Evolutionary conservation across 2,113 vertebrate genomes (phyloP).

Genomic region (Nesospiza acunhae): DNA sequence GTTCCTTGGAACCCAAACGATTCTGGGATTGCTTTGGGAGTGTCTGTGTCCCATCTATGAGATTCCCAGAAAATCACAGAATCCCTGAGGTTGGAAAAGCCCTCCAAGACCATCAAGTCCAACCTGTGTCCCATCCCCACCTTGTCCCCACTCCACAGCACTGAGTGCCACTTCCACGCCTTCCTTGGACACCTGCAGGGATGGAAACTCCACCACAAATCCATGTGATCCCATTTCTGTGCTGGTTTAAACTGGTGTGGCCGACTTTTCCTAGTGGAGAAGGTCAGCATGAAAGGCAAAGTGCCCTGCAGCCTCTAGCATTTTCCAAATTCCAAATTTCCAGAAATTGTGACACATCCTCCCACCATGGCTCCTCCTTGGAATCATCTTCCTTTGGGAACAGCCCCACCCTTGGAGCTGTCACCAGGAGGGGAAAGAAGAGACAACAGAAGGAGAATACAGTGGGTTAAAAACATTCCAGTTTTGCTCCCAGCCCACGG

Average conservation of each 20-base stretch:
- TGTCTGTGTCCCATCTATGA: rapidly evolving
- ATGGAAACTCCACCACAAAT: background rate
- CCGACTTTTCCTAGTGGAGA: background rate
- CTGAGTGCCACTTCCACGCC: background rate
- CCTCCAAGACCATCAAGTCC: background rate
- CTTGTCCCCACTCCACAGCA: background rate
- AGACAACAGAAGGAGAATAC: background rate
- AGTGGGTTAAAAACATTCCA: background rate
- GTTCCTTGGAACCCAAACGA: background rate
- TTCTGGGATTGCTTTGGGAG: background rate
- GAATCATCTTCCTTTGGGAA: background rate
- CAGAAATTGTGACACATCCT: background rate
- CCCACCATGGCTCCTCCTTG: background rate
- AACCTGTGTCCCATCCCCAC: rapidly evolving
- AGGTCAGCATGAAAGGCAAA: background rate
- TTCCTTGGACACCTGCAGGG: background rate
- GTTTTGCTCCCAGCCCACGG: rapidly evolving
- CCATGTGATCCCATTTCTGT: background rate
- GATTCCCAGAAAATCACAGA: background rate
- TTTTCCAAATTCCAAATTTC: background rate
- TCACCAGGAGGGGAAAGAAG: background rate
- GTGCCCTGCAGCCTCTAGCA: background rate
- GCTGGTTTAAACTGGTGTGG: rapidly evolving
- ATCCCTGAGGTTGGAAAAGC: background rate
- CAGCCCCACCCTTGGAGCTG: background rate